Evolutionary conservation across 2,113 vertebrate genomes (phyloP).

Genomic region (Amphiprion percula): DNA sequence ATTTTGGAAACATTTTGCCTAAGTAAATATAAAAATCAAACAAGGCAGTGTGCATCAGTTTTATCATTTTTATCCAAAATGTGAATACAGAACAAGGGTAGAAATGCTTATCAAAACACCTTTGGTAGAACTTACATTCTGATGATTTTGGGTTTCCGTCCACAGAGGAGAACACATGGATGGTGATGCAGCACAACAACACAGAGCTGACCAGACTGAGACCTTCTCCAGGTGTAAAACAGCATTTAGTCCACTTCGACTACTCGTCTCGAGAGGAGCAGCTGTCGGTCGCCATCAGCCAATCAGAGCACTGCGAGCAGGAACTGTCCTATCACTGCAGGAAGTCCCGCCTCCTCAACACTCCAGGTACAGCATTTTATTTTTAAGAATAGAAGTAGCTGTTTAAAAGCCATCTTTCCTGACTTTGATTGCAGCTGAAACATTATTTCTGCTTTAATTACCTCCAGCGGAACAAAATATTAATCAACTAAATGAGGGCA

Average conservation of each 20-base stretch:
- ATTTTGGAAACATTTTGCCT: too few relatives aligned
- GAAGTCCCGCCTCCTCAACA: constrained; percentile 91
- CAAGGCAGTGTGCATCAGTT: too few relatives aligned
- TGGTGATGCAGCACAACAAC: constrained; percentile 92
- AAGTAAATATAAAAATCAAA: too few relatives aligned
- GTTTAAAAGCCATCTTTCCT: too few relatives aligned
- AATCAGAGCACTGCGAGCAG: constrained; percentile 92
- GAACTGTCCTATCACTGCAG: constrained; percentile 93
- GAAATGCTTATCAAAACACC: too few relatives aligned
- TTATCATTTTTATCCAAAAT: too few relatives aligned
- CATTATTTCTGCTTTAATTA: neutral
- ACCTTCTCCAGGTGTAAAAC: constrained; percentile 81
- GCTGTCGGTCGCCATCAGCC: constrained; percentile 87
- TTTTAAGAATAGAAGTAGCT: too few relatives aligned
- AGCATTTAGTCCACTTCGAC: constrained; percentile 85
- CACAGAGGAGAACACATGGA: constrained; percentile 88
- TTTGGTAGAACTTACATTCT: neutral
- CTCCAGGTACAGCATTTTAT: constrained; percentile 74
- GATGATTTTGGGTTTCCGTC: neutral
- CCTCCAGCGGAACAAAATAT: neutral
- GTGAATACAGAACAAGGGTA: too few relatives aligned
- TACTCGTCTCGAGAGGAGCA: constrained; percentile 89
- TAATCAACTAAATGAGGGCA: neutral
- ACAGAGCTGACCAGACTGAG: constrained; percentile 89
- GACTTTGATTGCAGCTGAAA: neutral